A percentile compares a stretch with the other conserved stretches of the same genome.
These are phyloP conservation scores for Clitarchus hookeri DNA, from an alignment of 2,888 invertebrate species.

Conservation along the genomic window DNA sequence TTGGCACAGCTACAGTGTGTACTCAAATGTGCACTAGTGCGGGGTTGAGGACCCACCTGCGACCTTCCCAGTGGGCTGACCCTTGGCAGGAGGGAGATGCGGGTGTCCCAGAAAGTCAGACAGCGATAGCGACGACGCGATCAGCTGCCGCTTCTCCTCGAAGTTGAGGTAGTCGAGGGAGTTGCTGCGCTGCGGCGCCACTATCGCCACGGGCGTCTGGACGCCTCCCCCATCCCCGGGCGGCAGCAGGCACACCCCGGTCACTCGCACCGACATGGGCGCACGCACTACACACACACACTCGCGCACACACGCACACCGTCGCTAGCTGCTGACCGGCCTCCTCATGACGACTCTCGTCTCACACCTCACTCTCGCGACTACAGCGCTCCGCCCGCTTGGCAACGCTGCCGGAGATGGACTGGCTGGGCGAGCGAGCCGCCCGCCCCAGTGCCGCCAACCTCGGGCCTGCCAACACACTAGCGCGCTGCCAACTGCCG, in stretches of 20 bases:
- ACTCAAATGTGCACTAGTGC: too few species aligned
- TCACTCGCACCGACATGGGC: constrained; percentile 53
- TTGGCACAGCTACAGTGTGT: too few species aligned
- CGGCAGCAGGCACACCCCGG: constrained; percentile 53
- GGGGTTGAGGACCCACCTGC: constrained; percentile 8
- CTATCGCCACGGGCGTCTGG: constrained; percentile 57
- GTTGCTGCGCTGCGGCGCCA: constrained; percentile 75
- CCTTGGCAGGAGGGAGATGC: constrained; percentile 51
- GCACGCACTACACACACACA: not conserved
- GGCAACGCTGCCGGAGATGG: not conserved
- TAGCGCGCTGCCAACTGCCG: not conserved
- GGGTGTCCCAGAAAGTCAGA: constrained; percentile 79
- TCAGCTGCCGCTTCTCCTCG: constrained; percentile 87
- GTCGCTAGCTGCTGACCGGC: not conserved
- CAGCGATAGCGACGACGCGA: constrained; percentile 83
- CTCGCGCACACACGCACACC: not conserved
- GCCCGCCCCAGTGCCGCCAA: constrained; percentile 14
- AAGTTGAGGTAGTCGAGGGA: constrained; percentile 89
- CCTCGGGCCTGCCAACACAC: not conserved
- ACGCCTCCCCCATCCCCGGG: constrained; percentile 41
- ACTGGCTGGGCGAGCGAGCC: not conserved
- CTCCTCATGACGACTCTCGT: not conserved
- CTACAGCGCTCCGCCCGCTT: not conserved
- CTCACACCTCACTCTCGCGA: not conserved
- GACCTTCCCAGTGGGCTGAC: constrained; percentile 57